Evolutionary conservation across 2,888 invertebrate species (phyloP), one percentile per base, ranked within the genome.

Genomic region (Drosophila diplacantha): DNA sequence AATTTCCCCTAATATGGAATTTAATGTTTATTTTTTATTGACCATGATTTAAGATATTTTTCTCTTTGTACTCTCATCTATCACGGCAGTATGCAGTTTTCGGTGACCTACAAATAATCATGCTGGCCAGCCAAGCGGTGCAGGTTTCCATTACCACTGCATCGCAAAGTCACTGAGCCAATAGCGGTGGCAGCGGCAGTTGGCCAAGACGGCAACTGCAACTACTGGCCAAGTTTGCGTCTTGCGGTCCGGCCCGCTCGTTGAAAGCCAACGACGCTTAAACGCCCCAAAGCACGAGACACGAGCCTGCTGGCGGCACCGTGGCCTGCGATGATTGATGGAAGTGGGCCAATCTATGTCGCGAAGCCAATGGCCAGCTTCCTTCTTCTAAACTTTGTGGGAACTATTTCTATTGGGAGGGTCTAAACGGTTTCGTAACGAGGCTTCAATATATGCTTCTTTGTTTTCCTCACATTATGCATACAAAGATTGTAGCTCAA

Each of bases 51-150:
- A 4, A 22, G 7, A 12, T 29, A 35, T 26, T 51, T 29, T 55
- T 51, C 9, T 11, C 29, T 3, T 20, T 37, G 31, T 20, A 31
- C 14, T 20, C 29, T 29, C 29, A 55, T 20, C 16, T n/a, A 47
- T 47, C 52, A 37, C 54, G 54, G 4, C 35, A 11, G 43, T 38
- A 31, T 56, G 46, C 51, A 43, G 53, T 56, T 63, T 67, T 47
- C 38, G 68, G 43, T 71, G 69, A 69, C 69, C 69, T 69, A 69
- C 69, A 69, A 69, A 69, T 47, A 62, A 81, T 69, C 71, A 82
- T 80, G 81, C 84, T 87, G 86, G 85, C 83, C 86, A 86, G 84
- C 83, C 74, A 81, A 79, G 80, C 84, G 83, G 71, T 81, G 83
- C 83, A 79, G 73, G 80, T 84, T 85, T 77, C 77, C 82, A 81